Percentiles rank a stretch among this genome's conserved stretches.
phyloP scores from a whole-genome alignment of 2,888 invertebrate species.

The Therioaphis trifolii region DNA sequence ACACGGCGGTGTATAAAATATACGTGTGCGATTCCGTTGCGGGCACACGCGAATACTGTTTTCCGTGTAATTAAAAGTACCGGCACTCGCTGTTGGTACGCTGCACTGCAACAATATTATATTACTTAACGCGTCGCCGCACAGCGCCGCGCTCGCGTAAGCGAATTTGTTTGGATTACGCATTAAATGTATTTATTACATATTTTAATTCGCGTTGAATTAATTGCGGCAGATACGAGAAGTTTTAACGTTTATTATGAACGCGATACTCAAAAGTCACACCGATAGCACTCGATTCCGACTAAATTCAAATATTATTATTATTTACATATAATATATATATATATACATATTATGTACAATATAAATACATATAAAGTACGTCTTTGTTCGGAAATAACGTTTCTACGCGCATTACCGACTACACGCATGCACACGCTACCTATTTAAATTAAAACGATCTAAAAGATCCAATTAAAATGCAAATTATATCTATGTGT shows the following conservation, averaged over 20 bases:
- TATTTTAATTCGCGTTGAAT: neutral
- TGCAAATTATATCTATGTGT: conserved; percentile 15
- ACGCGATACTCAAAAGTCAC: neutral
- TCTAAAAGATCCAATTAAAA: conserved; percentile 40
- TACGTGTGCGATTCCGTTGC: no score
- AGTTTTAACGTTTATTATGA: conserved; percentile 8
- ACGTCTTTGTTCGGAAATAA: conserved; percentile 1
- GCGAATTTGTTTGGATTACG: no score
- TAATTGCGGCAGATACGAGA: neutral
- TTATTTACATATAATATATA: neutral
- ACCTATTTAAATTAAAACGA: neutral
- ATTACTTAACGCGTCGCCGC: no score
- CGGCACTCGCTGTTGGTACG: no score
- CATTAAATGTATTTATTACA: no score
- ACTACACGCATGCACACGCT: neutral
- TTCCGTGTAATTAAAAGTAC: no score
- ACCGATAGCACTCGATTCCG: neutral
- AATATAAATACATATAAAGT: neutral
- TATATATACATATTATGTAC: neutral
- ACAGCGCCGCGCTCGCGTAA: no score
- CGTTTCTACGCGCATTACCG: neutral
- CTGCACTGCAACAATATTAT: no score
- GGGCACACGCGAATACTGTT: no score
- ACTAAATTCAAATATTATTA: neutral
- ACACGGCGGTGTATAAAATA: no score